These are phyloP conservation scores for Drosophila arizonae DNA, from an alignment of 1,140 invertebrate genomes.

Conservation along the genomic window DNA sequence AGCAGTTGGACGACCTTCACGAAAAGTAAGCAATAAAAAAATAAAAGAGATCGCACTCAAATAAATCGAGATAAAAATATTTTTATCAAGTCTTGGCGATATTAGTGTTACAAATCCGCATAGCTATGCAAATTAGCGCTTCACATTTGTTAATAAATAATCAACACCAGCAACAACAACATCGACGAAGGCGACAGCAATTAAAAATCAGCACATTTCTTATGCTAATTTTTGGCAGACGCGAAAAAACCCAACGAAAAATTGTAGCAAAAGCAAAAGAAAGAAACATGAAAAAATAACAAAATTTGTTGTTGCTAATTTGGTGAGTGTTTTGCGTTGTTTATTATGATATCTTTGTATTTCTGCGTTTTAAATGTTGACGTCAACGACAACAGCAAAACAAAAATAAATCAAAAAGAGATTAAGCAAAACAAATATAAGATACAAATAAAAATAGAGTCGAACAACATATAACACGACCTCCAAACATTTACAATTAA, in stretches of 20 bases:
- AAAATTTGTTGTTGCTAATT: slow-evolving; percentile 55
- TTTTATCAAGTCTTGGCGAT: slow-evolving; percentile 45
- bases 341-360: slow-evolving; percentile 24
- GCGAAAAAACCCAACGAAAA: slow-evolving; percentile 50
- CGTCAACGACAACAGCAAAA: slow-evolving; percentile 63
- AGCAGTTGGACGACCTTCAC: slow-evolving; percentile 69
- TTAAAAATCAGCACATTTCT: slow-evolving; percentile 73
- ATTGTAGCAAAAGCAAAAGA: slow-evolving; percentile 48
- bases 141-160: slow-evolving; percentile 20
- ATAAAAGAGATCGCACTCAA: slow-evolving; percentile 6
- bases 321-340: slow-evolving; percentile 47
- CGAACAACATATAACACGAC: neutral
- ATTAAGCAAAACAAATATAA: slow-evolving; percentile 7
- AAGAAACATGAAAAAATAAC: slow-evolving; percentile 55
- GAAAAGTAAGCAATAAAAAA: neutral
- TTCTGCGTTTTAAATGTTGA: slow-evolving; percentile 46
- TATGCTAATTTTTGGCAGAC: slow-evolving; percentile 76
- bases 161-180: neutral
- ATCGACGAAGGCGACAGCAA: slow-evolving; percentile 39
- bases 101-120: slow-evolving; percentile 76
- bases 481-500: slow-evolving; percentile 32
- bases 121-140: slow-evolving; percentile 74
- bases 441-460: slow-evolving; percentile 4
- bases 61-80: slow-evolving; percentile 10
- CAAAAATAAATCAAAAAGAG: slow-evolving; percentile 55